These are phyloP conservation scores for Rhincodon typus DNA, from an alignment of 2,797 vertebrate species.

Conservation along the genomic window DNA sequence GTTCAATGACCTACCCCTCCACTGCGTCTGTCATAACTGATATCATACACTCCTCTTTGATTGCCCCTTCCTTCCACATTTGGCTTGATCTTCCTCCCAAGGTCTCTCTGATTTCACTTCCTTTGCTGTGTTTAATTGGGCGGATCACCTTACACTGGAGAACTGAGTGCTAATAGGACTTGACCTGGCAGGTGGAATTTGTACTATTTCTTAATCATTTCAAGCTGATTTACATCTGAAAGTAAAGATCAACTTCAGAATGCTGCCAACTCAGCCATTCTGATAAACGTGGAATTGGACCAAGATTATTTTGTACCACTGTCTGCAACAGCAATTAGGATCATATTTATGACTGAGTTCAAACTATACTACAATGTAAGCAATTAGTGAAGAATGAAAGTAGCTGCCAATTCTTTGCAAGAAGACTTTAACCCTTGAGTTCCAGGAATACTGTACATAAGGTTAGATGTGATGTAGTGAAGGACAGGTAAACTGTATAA, in stretches of 20 bases:
- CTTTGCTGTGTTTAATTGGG: background rate
- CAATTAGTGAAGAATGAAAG: background rate
- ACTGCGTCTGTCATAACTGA: background rate
- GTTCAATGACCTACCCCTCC: background rate
- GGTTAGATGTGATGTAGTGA: too few species aligned
- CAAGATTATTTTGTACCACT: background rate
- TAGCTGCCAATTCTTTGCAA: background rate
- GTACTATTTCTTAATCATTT: background rate
- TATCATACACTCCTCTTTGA: background rate
- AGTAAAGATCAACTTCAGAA: background rate
- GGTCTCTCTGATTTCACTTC: background rate
- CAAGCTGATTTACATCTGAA: background rate
- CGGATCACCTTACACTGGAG: background rate
- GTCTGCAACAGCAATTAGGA: background rate
- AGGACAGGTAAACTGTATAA: too few species aligned
- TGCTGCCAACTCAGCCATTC: background rate
- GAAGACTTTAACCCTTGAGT: background rate
- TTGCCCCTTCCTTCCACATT: background rate
- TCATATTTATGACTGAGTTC: background rate
- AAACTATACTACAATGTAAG: background rate
- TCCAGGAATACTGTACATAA: background rate
- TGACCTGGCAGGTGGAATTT: background rate
- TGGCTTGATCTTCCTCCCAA: background rate
- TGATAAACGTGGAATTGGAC: background rate
- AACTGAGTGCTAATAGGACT: background rate